A percentile compares a stretch with the other conserved stretches of the same genome.
These are phyloP conservation scores for Troides aeacus DNA, from an alignment of 2,888 invertebrate genomes.

Conservation along the genomic window DNA sequence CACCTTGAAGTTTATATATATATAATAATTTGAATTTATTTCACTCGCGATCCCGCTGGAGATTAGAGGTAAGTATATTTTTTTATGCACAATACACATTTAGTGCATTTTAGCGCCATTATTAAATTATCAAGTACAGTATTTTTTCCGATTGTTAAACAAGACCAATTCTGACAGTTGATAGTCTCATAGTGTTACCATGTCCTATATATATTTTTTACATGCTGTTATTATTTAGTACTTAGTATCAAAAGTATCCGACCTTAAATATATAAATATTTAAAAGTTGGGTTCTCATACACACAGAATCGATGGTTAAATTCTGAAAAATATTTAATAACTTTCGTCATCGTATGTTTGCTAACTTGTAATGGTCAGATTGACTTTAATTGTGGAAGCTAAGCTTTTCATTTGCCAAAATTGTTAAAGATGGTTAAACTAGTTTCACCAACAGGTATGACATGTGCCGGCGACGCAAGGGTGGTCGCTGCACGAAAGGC, in stretches of 20 bases:
- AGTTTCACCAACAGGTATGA: slow-evolving; percentile 91
- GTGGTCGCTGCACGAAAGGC: slow-evolving; percentile 98
- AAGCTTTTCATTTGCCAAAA: slow-evolving; percentile 35
- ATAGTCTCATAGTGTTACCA: neutral
- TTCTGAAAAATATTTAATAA: no score
- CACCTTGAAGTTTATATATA: neutral
- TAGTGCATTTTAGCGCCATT: slow-evolving; percentile 67
- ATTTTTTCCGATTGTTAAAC: neutral
- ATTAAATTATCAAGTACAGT: slow-evolving; percentile 40
- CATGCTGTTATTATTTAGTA: neutral
- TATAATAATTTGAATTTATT: slow-evolving; percentile 6
- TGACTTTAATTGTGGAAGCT: neutral
- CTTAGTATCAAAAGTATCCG: neutral
- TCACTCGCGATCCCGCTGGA: slow-evolving; percentile 23
- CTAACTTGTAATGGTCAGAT: neutral
- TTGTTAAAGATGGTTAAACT: slow-evolving; percentile 60
- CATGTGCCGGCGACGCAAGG: slow-evolving; percentile 98
- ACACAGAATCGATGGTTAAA: no score
- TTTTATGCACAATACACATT: slow-evolving; percentile 33
- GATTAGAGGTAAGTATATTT: slow-evolving; percentile 50
- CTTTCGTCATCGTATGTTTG: no score
- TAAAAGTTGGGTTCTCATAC: neutral
- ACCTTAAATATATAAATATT: neutral
- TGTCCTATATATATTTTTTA: neutral
- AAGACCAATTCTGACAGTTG: neutral